A percentile compares a stretch with the other conserved stretches of the same genome.
These are phyloP conservation scores for Neodiprion lecontei DNA, from an alignment of 1,140 invertebrate species.

Conservation along the genomic window DNA sequence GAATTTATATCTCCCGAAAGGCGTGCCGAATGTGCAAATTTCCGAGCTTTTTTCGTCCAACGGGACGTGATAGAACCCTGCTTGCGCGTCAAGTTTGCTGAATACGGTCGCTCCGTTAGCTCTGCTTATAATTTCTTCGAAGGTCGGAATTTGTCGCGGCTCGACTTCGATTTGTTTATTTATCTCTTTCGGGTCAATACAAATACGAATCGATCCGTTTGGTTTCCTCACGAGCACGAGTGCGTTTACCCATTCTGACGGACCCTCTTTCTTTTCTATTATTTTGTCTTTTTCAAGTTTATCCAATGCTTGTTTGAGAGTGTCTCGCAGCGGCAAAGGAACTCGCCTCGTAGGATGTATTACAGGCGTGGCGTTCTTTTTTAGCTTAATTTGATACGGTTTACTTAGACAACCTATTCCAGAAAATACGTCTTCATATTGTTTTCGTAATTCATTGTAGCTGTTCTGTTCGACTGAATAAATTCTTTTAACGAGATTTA, in stretches of 20 bases:
- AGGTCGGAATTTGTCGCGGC: slow-evolving; percentile 52
- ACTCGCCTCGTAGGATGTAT: slow-evolving; percentile 44
- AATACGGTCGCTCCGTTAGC: slow-evolving; percentile 53
- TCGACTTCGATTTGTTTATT: slow-evolving; percentile 57
- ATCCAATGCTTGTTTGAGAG: slow-evolving; percentile 44
- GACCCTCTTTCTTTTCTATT: slow-evolving; percentile 41
- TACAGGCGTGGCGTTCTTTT: slow-evolving; percentile 34
- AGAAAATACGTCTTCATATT: slow-evolving; percentile 29
- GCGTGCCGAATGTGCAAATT: slow-evolving; percentile 51
- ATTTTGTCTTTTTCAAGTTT: slow-evolving; percentile 36
- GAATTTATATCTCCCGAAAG: slow-evolving; percentile 41
- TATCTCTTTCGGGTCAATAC: slow-evolving; percentile 61
- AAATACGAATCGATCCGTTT: slow-evolving; percentile 56
- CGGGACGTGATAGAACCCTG: slow-evolving; percentile 57
- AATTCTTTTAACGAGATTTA: slow-evolving; percentile 23
- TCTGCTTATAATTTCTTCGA: slow-evolving; percentile 53
- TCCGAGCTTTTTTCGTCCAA: slow-evolving; percentile 46
- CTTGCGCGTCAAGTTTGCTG: slow-evolving; percentile 56
- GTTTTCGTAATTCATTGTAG: slow-evolving; percentile 17
- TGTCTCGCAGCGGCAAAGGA: slow-evolving; percentile 42
- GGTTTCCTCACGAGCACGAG: slow-evolving; percentile 58
- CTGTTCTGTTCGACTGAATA: slow-evolving; percentile 10
- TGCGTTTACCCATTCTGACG: slow-evolving; percentile 59
- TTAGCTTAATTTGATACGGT: slow-evolving; percentile 27
- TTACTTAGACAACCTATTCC: slow-evolving; percentile 24